These are phyloP conservation scores for Drosophila trichaetosa DNA, from an alignment of 2,888 invertebrate genomes.

Conservation along the genomic window DNA sequence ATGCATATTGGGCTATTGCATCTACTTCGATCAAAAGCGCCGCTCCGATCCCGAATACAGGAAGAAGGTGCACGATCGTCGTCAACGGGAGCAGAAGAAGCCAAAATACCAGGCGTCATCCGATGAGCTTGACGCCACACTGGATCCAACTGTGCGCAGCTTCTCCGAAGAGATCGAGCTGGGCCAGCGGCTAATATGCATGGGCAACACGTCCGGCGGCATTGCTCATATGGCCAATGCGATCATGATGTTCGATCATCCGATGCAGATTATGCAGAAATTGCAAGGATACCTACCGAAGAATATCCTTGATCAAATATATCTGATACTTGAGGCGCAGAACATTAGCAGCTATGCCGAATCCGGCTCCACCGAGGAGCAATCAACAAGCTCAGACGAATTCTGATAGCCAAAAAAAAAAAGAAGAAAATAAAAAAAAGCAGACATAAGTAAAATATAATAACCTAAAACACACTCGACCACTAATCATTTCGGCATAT, in stretches of 20 bases:
- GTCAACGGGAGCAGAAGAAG: neutral
- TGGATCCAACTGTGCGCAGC: neutral
- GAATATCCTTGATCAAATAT: conserved; percentile 5
- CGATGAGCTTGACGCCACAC: neutral
- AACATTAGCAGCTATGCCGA: neutral
- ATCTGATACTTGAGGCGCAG: conserved; percentile 16
- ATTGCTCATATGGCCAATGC: conserved; percentile 39
- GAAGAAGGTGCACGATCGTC: conserved; percentile 40
- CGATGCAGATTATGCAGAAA: conserved; percentile 4
- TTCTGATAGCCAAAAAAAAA: neutral
- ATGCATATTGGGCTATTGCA: conserved; percentile 36
- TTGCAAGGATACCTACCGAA: conserved; percentile 29
- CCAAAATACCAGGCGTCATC: neutral
- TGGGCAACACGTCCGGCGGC: conserved; percentile 26
- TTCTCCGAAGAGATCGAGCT: conserved; percentile 28
- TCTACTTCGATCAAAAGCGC: conserved; percentile 57
- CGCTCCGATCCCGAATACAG: conserved; percentile 48
- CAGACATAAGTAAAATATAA: neutral
- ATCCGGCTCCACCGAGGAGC: conserved; percentile 14
- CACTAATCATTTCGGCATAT: neutral
- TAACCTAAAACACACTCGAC: neutral
- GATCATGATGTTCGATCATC: conserved; percentile 36
- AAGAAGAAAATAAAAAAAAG: no score
- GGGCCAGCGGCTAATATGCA: conserved; percentile 27
- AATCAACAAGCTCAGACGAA: conserved; percentile 9